Base-by-base conservation (phyloP, 2,888 invertebrate genomes). In the Stegophylla sp. region DNA sequence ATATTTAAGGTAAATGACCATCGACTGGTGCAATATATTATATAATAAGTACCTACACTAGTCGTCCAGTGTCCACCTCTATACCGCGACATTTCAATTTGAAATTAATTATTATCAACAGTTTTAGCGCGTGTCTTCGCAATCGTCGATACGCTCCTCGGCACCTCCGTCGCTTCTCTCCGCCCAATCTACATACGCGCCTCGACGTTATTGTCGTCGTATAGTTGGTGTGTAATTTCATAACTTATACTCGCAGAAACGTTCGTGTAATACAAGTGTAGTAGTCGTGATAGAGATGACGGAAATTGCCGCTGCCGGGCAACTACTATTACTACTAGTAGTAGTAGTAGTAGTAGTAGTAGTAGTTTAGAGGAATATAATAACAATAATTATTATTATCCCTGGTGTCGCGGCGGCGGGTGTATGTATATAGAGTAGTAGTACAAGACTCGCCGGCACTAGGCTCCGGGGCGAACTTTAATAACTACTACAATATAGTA, bases 321-420 rank as follows among this genome's bases (percentile, higher is more conserved):
- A n/a, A 79, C 48, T 63, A 56, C 79, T 71, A 41, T 7, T 34
- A 34, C 34, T 34, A 34, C 34, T 34, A 34, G 4, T 34, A 34
- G 4, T 34, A 34, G 4, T 34, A 34, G 4, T 34, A 34, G 4
- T 34, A 34, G 4, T 34, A 34, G 4, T 34, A 76, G 26, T 56
- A 48, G 66, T 77, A 34, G 79, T 61, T 79, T 71, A 63, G 79
- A 71, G 71, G 61, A 79, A 79, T 61, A 71, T 61, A 71, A 79
- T 71, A 79, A 79, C 69, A 61, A 79, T 79, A 79, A 79, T 71
- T 61, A 79, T 77, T 69, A 77, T 79, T 61, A 34, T 34, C 34
- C n/a, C 34, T 34, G 34, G 34, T 7, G 69, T 61, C 61, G 26
- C 48, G 41, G 23, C 1, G 51, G 45, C 64, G 64, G 64, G 41